A percentile compares a stretch with the other conserved stretches of the same genome.
phyloP scores from a whole-genome alignment of 2,888 invertebrate genomes.

The Rhaphigaster nebulosa region DNA sequence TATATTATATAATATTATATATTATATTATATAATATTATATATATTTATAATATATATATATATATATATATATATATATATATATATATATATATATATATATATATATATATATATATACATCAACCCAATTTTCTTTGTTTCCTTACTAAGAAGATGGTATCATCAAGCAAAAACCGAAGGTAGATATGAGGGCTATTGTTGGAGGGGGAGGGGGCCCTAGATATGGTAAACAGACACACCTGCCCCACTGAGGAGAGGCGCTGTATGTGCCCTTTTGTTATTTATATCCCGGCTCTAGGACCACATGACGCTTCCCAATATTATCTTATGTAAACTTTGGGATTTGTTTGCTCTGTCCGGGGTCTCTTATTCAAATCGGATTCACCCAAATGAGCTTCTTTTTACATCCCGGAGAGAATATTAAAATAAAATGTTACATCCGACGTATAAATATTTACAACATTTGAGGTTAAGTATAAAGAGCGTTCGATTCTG shows the following conservation, averaged over 20 bases:
- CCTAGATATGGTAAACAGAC: slow-evolving; percentile 16
- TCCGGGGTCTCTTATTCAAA: slow-evolving; percentile 30
- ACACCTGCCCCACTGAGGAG: not conserved
- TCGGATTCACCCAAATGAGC: slow-evolving; percentile 22
- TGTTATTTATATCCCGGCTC: slow-evolving; percentile 1
- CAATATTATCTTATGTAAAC: slow-evolving; percentile 41
- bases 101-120: no score
- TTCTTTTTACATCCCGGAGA: not conserved
- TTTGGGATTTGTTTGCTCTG: slow-evolving; percentile 21
- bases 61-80: no score
- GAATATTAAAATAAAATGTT: slow-evolving; percentile 35
- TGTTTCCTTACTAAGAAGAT: not conserved
- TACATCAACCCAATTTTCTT: not conserved
- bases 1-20: no score
- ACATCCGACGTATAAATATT: slow-evolving; percentile 24
- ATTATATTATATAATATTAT: no score
- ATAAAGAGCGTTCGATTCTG: not conserved
- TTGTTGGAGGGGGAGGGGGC: not conserved
- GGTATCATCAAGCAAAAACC: not conserved
- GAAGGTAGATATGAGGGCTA: slow-evolving; percentile 4
- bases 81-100: no score
- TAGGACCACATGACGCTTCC: slow-evolving; percentile 31
- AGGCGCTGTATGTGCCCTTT: not conserved
- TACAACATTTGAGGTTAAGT: slow-evolving; percentile 1
- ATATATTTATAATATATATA: no score